Evolutionary conservation across 2,888 invertebrate genomes (phyloP).

Genomic region (Trypoxylon attenuatum): DNA sequence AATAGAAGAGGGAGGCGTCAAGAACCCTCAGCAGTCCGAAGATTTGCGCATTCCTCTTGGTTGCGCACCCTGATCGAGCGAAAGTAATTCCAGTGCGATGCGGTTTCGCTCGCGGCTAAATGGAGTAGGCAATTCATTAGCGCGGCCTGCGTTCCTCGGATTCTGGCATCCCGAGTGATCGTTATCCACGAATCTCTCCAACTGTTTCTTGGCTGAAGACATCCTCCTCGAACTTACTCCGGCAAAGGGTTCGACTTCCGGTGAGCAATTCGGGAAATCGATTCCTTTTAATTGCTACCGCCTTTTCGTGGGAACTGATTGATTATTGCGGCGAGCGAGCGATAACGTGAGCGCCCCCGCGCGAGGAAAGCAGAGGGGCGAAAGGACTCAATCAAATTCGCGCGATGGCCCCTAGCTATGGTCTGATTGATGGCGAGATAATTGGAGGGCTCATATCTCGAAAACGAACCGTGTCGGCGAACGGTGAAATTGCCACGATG

Average conservation of each 20-base stretch:
- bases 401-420: not conserved
- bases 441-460: not conserved
- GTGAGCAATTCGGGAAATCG: not conserved
- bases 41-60: constrained; percentile 23
- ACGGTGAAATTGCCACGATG: too few species aligned
- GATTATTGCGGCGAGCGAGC: not conserved
- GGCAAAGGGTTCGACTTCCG: not conserved
- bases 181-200: too few species aligned
- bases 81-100: constrained; percentile 41
- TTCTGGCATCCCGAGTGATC: constrained; percentile 38
- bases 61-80: constrained; percentile 39
- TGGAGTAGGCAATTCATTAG: constrained; percentile 57
- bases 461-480: not conserved
- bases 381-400: not conserved
- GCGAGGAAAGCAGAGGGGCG: too few species aligned
- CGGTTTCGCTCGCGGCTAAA: constrained; percentile 21
- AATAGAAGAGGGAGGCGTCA: too few species aligned
- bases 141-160: constrained; percentile 40
- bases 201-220: constrained; percentile 26
- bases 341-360: too few species aligned
- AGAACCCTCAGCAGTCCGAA: constrained; percentile 22
- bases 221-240: too few species aligned
- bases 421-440: not conserved
- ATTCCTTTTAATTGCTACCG: not conserved
- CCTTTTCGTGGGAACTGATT: not conserved